Evolutionary conservation across 2,888 invertebrate species (phyloP).

Genomic region (Tetragonula carbonaria): DNA sequence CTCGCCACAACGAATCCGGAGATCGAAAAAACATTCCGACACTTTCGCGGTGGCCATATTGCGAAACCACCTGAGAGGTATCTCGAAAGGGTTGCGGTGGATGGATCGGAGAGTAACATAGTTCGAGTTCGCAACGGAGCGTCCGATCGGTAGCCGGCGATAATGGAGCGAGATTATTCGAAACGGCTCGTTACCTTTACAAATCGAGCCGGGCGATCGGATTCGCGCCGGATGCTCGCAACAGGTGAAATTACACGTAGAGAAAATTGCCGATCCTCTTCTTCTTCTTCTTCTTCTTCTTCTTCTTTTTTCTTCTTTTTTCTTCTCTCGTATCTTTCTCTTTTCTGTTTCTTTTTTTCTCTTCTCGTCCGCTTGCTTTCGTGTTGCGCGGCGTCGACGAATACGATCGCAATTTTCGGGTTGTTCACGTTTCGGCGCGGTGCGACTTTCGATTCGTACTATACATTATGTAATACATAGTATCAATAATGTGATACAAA

Average conservation of each 20-base stretch:
- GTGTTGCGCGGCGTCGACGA: constrained; percentile 2
- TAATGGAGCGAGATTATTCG: constrained; percentile 54
- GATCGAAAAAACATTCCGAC: not conserved
- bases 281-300: not conserved
- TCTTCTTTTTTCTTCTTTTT: not conserved
- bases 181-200: constrained; percentile 71
- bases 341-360: not conserved
- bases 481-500: no score
- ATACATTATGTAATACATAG: not conserved
- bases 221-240: constrained; percentile 76
- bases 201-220: constrained; percentile 68
- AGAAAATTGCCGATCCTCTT: constrained; percentile 71
- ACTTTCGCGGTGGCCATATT: not conserved
- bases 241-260: constrained; percentile 78
- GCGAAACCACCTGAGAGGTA: not conserved
- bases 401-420: constrained; percentile 17
- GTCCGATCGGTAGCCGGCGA: constrained; percentile 44
- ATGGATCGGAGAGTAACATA: not conserved
- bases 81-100: not conserved
- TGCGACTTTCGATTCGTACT: not conserved
- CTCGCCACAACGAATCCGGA: no score
- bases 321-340: not conserved
- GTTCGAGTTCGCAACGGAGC: not conserved
- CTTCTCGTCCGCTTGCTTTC: no score
- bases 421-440: not conserved